These are phyloP conservation scores for Megaustenia siamemsis DNA, from an alignment of 2,888 invertebrate genomes.

Conservation along the genomic window DNA sequence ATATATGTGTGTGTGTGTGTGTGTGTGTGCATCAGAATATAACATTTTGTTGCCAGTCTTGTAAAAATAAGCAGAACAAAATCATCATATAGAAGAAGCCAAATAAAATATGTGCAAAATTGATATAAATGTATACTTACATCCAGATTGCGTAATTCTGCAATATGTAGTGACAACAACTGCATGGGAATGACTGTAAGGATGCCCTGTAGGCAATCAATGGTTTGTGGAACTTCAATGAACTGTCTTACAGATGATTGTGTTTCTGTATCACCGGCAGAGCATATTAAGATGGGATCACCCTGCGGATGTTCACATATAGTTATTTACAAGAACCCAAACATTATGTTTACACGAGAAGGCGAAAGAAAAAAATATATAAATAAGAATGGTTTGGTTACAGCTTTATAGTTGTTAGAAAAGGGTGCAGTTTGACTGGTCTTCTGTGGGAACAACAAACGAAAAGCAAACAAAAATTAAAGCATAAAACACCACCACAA, in stretches of 20 bases:
- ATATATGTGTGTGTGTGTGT: neutral
- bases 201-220: slow-evolving; percentile 97
- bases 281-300: slow-evolving; percentile 95
- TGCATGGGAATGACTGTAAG: slow-evolving; percentile 99
- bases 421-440: too few species aligned
- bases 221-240: slow-evolving; percentile 95
- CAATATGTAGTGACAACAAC: slow-evolving; percentile 97
- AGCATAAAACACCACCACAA: too few species aligned
- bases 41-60: neutral
- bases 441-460: too few species aligned
- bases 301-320: slow-evolving; percentile 85
- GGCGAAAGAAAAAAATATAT: too few species aligned
- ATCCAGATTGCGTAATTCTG: slow-evolving; percentile 95
- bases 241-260: slow-evolving; percentile 87
- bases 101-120: neutral
- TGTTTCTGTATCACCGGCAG: slow-evolving; percentile 93
- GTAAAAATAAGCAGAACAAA: neutral
- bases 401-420: too few species aligned
- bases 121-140: slow-evolving; percentile 80
- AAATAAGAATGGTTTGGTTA: too few species aligned
- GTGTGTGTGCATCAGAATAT: neutral
- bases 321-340: too few species aligned
- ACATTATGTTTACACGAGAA: too few species aligned
- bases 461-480: too few species aligned
- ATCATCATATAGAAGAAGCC: neutral